A percentile compares a stretch with the other conserved stretches of the same genome.
phyloP scores from a whole-genome alignment of 2,888 invertebrate genomes.

The Hemistola chrysoprasaria region DNA sequence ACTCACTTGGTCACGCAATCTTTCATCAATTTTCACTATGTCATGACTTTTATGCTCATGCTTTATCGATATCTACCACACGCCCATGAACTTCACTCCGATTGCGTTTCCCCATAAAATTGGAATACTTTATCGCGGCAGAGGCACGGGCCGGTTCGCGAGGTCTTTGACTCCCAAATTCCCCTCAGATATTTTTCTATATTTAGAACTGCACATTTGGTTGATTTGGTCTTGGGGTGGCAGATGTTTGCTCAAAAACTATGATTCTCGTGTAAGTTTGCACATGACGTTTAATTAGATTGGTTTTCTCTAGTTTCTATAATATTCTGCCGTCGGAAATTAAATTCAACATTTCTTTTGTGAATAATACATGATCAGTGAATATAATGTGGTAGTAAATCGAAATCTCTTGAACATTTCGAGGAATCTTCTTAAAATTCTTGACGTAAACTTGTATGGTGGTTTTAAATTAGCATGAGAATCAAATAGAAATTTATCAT shows the following conservation, averaged over 20 bases:
- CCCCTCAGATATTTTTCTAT: slow-evolving; percentile 65
- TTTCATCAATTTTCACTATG: not conserved
- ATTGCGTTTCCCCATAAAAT: slow-evolving; percentile 47
- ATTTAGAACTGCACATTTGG: slow-evolving; percentile 74
- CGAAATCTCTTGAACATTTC: too few species aligned
- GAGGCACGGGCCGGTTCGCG: slow-evolving; percentile 60
- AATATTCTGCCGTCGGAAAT: too few species aligned
- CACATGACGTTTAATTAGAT: slow-evolving; percentile 9
- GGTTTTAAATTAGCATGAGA: too few species aligned
- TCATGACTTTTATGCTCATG: slow-evolving; percentile 18
- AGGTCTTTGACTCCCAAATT: slow-evolving; percentile 76
- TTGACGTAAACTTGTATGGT: too few species aligned
- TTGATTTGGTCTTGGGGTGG: slow-evolving; percentile 51
- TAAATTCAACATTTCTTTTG: too few species aligned
- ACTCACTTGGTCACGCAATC: not conserved
- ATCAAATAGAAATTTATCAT: too few species aligned
- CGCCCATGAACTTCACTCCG: slow-evolving; percentile 58
- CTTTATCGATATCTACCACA: slow-evolving; percentile 21
- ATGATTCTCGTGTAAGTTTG: slow-evolving; percentile 27
- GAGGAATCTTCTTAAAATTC: too few species aligned
- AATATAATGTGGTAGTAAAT: too few species aligned
- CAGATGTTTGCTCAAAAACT: slow-evolving; percentile 44
- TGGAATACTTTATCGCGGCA: slow-evolving; percentile 46
- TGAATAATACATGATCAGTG: too few species aligned
- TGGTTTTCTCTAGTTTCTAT: not conserved